Percentiles rank a stretch among this genome's conserved stretches.
Evolutionary conservation across 2,797 vertebrate genomes (phyloP).

Genomic region (Phalanger gymnotis): DNA sequence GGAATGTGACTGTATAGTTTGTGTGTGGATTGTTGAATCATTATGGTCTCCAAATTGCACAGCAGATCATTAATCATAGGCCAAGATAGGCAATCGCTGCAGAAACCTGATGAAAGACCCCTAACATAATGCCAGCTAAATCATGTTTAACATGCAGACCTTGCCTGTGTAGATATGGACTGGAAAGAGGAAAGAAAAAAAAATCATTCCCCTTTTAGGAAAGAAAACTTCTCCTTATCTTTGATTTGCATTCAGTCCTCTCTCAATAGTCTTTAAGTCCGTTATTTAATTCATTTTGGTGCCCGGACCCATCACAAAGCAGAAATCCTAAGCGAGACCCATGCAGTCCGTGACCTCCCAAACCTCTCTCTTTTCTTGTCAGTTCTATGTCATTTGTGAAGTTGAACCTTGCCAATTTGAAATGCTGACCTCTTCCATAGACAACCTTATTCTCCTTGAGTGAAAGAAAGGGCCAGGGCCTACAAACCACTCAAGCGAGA

Average conservation of each 20-base stretch:
- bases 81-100: slow-evolving; percentile 89
- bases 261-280: slow-evolving; percentile 91
- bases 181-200: slow-evolving; percentile 81
- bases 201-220: slow-evolving; percentile 88
- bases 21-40: slow-evolving; percentile 88
- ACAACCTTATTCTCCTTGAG: slow-evolving; percentile 89
- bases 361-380: slow-evolving; percentile 90
- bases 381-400: slow-evolving; percentile 90
- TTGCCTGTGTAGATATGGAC: slow-evolving; percentile 89
- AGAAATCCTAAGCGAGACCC: slow-evolving; percentile 86
- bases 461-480: slow-evolving; percentile 88
- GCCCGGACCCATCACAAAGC: slow-evolving; percentile 90
- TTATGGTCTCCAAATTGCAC: slow-evolving; percentile 90
- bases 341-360: slow-evolving; percentile 88
- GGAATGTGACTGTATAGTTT: slow-evolving; percentile 90
- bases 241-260: slow-evolving; percentile 91
- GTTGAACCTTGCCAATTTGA: slow-evolving; percentile 91
- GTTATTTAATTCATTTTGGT: slow-evolving; percentile 92
- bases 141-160: slow-evolving; percentile 91
- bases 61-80: slow-evolving; percentile 92
- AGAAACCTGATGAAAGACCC: slow-evolving; percentile 85
- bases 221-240: slow-evolving; percentile 93
- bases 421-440: slow-evolving; percentile 90
- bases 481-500: slow-evolving; percentile 89
- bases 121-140: slow-evolving; percentile 88